Evolutionary conservation across 1,140 invertebrate genomes (phyloP), one percentile per base, ranked within the genome.

Genomic region (Anadara kagoshimensis): DNA sequence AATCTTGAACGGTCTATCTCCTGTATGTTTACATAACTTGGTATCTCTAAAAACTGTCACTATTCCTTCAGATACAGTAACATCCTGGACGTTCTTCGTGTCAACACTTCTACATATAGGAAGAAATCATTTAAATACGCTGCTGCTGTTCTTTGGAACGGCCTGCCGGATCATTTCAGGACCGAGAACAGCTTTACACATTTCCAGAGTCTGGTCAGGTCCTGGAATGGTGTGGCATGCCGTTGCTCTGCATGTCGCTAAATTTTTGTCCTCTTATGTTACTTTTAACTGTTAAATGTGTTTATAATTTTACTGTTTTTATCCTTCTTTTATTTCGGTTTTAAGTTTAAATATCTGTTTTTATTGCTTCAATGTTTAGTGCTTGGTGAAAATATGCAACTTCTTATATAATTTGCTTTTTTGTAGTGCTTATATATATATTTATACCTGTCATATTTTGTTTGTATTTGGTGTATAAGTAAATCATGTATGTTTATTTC

Each of bases 101-200:
- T 64, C 7, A 44, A 26, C 11, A 56, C 29, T 5, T 56, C 64
- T 20, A 57, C 8, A 24, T 72, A 54, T 29, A 54, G 49, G 1
- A 63, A 72, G 47, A 51, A 65, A 18, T 65, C 62, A n/a, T 51
- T 66, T 51, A 29, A 26, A 49, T 73, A 36, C 51, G 22, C 24
- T 29, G 70, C 70, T 18, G 41, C 29, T 5, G 57, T 24, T 16
- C 26, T 58, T 5, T 72, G 53, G 62, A 72, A 72, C 44, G 14
- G 24, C 69, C 64, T 56, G 7, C 64, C 64, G 43, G 24, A 67
- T n/a, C 49, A 67, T 47, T 67, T 67, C 24, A 56, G 64, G 41
- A 54, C 29, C 26, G 41, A 43, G 43, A 67, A 20, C 22, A 56
- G 20, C 43, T 56, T 56, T 22, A 8, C 14, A 56, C 64, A 67